These are phyloP conservation scores for Proctacanthus coquilletti DNA, from an alignment of 1,140 invertebrate genomes.

Conservation along the genomic window DNA sequence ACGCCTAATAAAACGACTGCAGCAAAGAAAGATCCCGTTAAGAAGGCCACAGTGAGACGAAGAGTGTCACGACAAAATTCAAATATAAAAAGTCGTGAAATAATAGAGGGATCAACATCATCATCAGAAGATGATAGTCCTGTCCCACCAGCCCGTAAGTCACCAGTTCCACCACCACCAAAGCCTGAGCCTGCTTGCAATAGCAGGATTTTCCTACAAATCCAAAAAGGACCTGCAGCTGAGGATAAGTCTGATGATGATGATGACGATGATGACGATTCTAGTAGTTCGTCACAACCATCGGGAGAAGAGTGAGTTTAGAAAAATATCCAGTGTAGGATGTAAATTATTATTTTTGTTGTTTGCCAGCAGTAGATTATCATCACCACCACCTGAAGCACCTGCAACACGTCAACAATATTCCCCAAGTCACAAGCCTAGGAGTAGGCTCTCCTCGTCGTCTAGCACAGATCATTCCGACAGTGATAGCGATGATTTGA, in stretches of 20 bases:
- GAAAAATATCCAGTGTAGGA: too few relatives aligned
- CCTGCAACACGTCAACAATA: conserved; percentile 9
- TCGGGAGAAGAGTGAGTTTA: background rate
- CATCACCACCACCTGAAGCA: too few relatives aligned
- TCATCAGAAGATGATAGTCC: conserved; percentile 3
- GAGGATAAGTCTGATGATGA: conserved; percentile 2
- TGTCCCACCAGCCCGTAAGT: background rate
- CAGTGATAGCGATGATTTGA: conserved; percentile 5
- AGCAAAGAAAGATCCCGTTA: conserved; percentile 10
- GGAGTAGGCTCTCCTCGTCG: conserved; percentile 4
- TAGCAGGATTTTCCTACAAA: background rate
- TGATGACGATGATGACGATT: conserved; percentile 5
- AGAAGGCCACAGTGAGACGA: conserved; percentile 5
- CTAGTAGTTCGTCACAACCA: background rate
- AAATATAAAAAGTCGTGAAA: conserved; percentile 6
- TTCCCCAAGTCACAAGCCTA: conserved; percentile 8
- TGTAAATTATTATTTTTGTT: too few relatives aligned
- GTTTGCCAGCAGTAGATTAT: too few relatives aligned
- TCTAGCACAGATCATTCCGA: conserved; percentile 8
- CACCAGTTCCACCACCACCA: background rate
- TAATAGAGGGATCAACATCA: background rate
- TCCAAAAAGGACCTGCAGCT: background rate
- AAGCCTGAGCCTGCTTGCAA: background rate
- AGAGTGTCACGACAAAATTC: conserved; percentile 8
- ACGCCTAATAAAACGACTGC: too few relatives aligned